These are phyloP conservation scores for Sebastiscus albofasciatus DNA, from an alignment of 2,797 vertebrate genomes.

Conservation along the genomic window DNA sequence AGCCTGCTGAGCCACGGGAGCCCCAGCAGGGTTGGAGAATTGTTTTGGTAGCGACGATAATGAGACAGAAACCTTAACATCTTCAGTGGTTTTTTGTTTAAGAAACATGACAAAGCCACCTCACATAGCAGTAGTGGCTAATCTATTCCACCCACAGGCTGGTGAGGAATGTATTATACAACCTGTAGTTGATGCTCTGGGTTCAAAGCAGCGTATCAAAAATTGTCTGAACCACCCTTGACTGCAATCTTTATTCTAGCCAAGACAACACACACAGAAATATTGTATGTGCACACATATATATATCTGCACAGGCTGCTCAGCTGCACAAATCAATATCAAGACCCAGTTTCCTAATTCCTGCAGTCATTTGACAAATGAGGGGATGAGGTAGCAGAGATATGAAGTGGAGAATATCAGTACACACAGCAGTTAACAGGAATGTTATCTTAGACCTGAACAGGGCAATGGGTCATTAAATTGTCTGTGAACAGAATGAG, in stretches of 20 bases:
- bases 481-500: slow-evolving; percentile 25
- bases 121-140: slow-evolving; percentile 41
- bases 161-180: slow-evolving; percentile 64
- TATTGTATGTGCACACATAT: slow-evolving; percentile 13
- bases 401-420: slow-evolving; percentile 9
- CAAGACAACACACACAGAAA: slow-evolving; percentile 43
- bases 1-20: slow-evolving; percentile 34
- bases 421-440: slow-evolving; percentile 3
- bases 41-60: slow-evolving; percentile 57
- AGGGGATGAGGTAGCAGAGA: slow-evolving; percentile 17
- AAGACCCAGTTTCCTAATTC: slow-evolving; percentile 39
- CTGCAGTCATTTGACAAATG: slow-evolving; percentile 36
- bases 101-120: slow-evolving; percentile 63
- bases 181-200: slow-evolving; percentile 50
- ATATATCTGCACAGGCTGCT: neutral
- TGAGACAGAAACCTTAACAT: slow-evolving; percentile 60
- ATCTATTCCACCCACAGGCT: slow-evolving; percentile 76
- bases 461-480: slow-evolving; percentile 30
- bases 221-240: slow-evolving; percentile 43
- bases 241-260: slow-evolving; percentile 42
- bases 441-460: slow-evolving; percentile 6
- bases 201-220: slow-evolving; percentile 55
- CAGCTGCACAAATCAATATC: slow-evolving; percentile 33
- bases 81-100: slow-evolving; percentile 32
- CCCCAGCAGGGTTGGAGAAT: slow-evolving; percentile 34